phyloP scores from a whole-genome alignment of 2,797 vertebrate species.

The Arctocebus calabarensis region DNA sequence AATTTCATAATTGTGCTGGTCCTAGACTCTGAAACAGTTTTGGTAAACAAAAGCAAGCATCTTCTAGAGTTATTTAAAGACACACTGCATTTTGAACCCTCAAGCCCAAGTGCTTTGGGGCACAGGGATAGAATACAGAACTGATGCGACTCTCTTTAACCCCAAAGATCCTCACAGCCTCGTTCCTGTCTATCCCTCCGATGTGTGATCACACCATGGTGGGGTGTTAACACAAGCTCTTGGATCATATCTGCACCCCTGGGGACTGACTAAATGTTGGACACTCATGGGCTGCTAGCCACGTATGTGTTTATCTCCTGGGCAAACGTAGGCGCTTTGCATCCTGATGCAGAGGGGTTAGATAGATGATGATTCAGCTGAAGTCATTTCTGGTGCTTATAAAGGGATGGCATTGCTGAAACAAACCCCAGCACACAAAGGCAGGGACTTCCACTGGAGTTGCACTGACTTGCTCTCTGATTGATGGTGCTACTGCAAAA shows the following conservation, averaged over 20 bases:
- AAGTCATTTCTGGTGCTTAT: background rate
- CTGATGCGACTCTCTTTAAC: background rate
- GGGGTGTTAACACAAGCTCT: fast-evolving
- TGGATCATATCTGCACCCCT: fast-evolving
- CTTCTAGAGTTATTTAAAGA: background rate
- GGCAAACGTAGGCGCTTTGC: background rate
- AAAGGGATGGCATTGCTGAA: background rate
- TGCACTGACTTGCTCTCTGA: background rate
- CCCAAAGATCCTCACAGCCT: background rate
- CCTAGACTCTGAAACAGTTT: background rate
- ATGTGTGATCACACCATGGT: fast-evolving
- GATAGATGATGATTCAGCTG: background rate
- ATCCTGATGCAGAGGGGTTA: background rate
- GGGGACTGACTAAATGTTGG: background rate
- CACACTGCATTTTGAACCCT: background rate
- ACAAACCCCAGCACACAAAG: background rate
- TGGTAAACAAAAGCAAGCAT: background rate
- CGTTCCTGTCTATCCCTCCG: background rate
- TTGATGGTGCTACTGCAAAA: background rate
- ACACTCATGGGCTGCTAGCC: fast-evolving
- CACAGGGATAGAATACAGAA: background rate
- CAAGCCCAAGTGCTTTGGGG: background rate
- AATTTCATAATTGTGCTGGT: background rate
- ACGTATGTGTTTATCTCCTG: fast-evolving
- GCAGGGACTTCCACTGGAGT: background rate